A percentile compares a stretch with the other conserved stretches of the same genome.
Evolutionary conservation across 2,797 vertebrate species (phyloP).

Genomic region (Todus mexicanus): DNA sequence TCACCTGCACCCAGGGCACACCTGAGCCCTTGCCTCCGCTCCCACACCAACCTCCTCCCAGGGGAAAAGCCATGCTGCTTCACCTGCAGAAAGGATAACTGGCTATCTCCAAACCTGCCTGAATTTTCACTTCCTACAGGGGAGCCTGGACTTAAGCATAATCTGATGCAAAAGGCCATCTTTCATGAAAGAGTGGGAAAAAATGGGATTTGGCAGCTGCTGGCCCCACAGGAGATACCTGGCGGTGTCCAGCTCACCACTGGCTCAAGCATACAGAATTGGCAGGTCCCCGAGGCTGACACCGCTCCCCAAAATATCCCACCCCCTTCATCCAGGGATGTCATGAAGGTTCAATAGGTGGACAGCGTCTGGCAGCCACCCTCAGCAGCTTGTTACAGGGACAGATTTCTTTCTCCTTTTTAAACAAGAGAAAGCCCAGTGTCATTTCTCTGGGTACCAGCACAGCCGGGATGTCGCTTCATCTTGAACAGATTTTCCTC

Average conservation of each 20-base stretch:
- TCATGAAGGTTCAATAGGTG: rapidly evolving
- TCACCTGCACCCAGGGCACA: neutral
- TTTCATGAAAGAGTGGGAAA: rapidly evolving
- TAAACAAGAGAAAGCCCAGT: neutral
- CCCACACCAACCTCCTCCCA: neutral
- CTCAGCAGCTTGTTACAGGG: neutral
- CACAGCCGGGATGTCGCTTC: neutral
- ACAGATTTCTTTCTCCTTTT: neutral
- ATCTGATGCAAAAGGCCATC: neutral
- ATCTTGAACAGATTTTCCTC: neutral
- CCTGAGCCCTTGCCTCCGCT: neutral
- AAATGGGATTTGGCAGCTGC: neutral
- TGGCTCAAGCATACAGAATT: neutral
- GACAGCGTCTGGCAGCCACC: neutral
- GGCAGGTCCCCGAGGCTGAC: neutral
- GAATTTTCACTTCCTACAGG: neutral
- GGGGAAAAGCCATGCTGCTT: neutral
- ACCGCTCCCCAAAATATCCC: neutral
- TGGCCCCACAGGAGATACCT: neutral
- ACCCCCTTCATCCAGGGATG: neutral
- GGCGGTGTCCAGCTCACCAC: neutral
- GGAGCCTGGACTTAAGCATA: neutral
- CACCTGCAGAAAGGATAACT: neutral
- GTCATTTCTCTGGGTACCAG: rapidly evolving
- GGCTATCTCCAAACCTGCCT: neutral